Evolutionary conservation across 1,140 invertebrate species (phyloP).

Genomic region (Drosophila miranda): DNA sequence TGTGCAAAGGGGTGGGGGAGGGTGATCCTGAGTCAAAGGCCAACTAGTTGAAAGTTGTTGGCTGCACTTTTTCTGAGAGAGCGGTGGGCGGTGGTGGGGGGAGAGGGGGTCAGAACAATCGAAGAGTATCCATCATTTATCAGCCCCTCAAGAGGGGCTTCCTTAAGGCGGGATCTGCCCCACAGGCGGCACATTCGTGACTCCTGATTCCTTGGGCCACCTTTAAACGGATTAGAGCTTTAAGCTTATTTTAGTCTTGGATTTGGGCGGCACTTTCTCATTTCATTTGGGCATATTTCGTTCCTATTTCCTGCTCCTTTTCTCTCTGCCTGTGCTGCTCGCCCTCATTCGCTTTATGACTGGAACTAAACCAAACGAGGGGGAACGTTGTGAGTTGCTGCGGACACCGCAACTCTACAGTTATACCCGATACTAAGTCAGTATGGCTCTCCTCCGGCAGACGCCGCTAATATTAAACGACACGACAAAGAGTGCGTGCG

Average conservation of each 20-base stretch:
- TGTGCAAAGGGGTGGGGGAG: no score
- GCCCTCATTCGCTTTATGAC: slow-evolving; percentile 44
- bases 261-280: slow-evolving; percentile 19
- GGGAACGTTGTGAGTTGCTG: no score
- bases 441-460: no score
- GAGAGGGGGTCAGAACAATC: neutral
- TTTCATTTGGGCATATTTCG: slow-evolving; percentile 28
- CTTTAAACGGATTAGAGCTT: slow-evolving; percentile 17
- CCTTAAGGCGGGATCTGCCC: no score
- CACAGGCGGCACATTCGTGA: neutral
- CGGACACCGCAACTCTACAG: no score
- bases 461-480: no score
- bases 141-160: no score
- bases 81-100: neutral
- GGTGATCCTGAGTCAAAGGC: slow-evolving; percentile 48
- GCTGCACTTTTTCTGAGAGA: slow-evolving; percentile 39
- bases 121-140: no score
- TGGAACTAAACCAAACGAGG: slow-evolving; percentile 35
- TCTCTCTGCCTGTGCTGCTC: neutral
- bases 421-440: no score
- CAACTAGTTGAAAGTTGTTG: slow-evolving; percentile 62
- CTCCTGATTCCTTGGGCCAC: neutral
- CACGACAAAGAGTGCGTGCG: no score
- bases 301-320: neutral
- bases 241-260: slow-evolving; percentile 24